Base-by-base conservation (phyloP, 2,888 invertebrate genomes). In the Epinotia bilunana region DNA sequence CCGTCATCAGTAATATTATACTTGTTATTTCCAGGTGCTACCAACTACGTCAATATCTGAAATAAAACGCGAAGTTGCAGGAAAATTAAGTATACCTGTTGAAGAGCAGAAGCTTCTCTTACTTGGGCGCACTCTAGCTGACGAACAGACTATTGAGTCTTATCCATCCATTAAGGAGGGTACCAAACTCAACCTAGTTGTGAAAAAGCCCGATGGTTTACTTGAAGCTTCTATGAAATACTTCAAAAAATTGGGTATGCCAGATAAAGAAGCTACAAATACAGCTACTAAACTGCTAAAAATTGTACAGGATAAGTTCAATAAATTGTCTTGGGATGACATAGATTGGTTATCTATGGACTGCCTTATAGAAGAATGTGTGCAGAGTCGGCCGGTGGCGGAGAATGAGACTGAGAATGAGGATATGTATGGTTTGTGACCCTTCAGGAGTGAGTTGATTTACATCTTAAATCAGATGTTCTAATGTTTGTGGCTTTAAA, bases 161-260 rank as follows among this genome's bases (percentile, higher is more conserved):
- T 97, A 97, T 86, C 95, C 96, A 6, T 95, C 95, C 78, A 96
- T 97, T 53, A 96, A 96, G 87, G 96, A 97, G 77, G 97, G 97
- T 1, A 95, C 96, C 18, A 97, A 96, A 87, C 84, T 97, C 62
- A 96, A 96, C 84, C 90, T 97, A 76, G 93, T 97, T 39, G 95
- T 97, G 5, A 96, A 96, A 83, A 97, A 96, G 81, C 95, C 95
- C 9, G 95, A 96, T 72, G 90, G 95, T 0, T 87, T 97, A 0
- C 94, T 94, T 77, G 95, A 95, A 64, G 95, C 94, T 20, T 90
- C 96, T 49, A 87, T 92, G 1, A 95, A 95, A 83, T 94, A 95
- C 80, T 94, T 96, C 80, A 93, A 95, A 88, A 95, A 95, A 82
- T 95, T 95, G 82, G 92, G 93, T 7, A 87, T 92, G 87, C 91